Base-by-base conservation (phyloP, 2,113 vertebrate genomes). In the Apteryx mantelli region DNA sequence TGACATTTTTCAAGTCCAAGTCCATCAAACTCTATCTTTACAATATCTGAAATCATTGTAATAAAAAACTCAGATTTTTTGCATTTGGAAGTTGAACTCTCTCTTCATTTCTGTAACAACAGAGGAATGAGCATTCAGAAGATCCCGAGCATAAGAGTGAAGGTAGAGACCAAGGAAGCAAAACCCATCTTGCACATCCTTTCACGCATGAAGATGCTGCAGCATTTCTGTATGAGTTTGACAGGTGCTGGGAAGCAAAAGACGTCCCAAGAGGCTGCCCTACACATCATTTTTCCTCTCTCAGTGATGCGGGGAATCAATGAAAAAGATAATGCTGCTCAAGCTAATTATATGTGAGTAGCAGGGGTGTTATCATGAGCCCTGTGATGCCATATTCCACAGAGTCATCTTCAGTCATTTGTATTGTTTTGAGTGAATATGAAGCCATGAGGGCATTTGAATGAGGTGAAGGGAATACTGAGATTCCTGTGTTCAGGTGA, bases 401-500 rank as follows among this genome's bases (percentile, higher is more conserved):
- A 9, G n/a, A 53, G n/a, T 53, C 48, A 38, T 53, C 50, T 91
- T 73, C 19, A 42, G 46, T 25, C 8, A 11, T 68, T 92, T 71
- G 32, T 69, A 2, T 73, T 79, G 42, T 73, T 79, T 76, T 20
- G 61, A 52, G 11, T 42, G 24, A 93, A 70, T 42, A 64, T 38
- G 88, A 94, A 94, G 38, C 70, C 28, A 1, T 69, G 34, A 85
- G 58, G 44, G 18, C 56, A 80, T 80, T 74, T 44, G 26, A 79
- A 84, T 40, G 46, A 91, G 82, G 86, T 82, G 80, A 69, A 73
- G 22, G 25, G 22, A 74, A 30, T 77, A 40, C 66, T 91, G 91
- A 91, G 93, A 73, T 76, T 77, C 25, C 81, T 91, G 71, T 38
- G 50, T 82, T 80, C 26, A 13, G 68, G 22, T 93, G 95, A 93